phyloP scores from a whole-genome alignment of 2,113 vertebrate genomes.

The Sceloporus tristichus region DNA sequence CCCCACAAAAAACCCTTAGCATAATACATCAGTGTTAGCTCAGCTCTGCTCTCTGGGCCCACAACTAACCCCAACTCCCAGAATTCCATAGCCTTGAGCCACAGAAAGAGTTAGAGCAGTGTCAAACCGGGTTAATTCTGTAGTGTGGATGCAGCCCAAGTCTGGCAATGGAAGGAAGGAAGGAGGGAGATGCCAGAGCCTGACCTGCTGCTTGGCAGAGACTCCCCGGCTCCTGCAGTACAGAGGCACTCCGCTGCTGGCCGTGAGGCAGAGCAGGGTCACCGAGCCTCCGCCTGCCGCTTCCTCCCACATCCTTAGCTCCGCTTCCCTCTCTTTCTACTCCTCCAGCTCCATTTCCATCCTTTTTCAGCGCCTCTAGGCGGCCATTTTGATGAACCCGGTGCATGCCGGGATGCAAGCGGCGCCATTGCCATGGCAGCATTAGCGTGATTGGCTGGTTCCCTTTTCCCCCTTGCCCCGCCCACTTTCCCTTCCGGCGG shows the following conservation, averaged over 20 bases:
- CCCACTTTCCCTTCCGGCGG: too few species aligned
- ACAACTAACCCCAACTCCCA: not conserved
- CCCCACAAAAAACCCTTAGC: too few species aligned
- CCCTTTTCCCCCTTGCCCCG: too few species aligned
- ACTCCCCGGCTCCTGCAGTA: conserved; percentile 82
- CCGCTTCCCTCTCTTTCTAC: conserved; percentile 56
- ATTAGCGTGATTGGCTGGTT: not conserved
- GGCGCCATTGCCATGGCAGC: conserved; percentile 8
- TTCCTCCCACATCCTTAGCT: conserved; percentile 62
- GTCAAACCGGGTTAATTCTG: too few species aligned
- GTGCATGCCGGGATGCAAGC: not conserved
- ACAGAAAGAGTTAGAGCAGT: too few species aligned
- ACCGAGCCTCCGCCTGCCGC: conserved; percentile 53
- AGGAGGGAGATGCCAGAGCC: not conserved
- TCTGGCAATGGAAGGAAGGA: too few species aligned
- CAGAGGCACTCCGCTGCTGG: conserved; percentile 88
- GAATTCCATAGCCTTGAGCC: too few species aligned
- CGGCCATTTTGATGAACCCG: conserved; percentile 3
- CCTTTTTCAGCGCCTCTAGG: too few species aligned
- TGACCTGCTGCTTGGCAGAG: conserved; percentile 64
- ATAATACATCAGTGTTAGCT: too few species aligned
- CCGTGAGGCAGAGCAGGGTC: conserved; percentile 88
- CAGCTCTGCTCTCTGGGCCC: too few species aligned
- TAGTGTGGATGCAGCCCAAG: too few species aligned
- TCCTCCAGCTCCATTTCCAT: conserved; percentile 29